These are phyloP conservation scores for Porites lutea DNA, from an alignment of 64 coral and sea anemone species.

Conservation along the genomic window DNA sequence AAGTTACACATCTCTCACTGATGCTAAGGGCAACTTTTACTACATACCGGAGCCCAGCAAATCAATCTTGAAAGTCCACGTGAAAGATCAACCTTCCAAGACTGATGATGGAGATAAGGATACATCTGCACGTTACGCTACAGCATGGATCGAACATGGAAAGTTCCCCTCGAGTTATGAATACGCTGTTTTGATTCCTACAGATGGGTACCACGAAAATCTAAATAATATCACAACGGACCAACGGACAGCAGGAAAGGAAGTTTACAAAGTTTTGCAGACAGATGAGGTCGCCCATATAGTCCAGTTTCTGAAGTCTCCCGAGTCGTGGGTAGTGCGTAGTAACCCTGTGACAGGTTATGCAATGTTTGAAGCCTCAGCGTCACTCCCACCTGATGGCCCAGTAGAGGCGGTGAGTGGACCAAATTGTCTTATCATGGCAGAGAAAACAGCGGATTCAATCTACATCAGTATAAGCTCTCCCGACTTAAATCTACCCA, in stretches of 20 bases:
- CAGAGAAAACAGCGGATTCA: background rate
- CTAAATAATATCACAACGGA: background rate
- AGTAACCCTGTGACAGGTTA: background rate
- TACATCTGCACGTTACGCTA: conserved; percentile 6
- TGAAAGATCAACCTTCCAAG: background rate
- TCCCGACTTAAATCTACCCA: background rate
- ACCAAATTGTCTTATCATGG: background rate
- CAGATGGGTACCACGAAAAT: background rate
- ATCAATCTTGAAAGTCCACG: background rate
- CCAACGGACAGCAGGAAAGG: background rate
- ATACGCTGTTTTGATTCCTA: conserved; percentile 34
- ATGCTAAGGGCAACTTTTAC: conserved; percentile 56
- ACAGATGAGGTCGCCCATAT: background rate
- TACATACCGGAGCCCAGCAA: conserved; percentile 39
- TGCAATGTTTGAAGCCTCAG: background rate
- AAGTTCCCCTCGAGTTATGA: background rate
- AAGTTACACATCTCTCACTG: conserved; percentile 5
- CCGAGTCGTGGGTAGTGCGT: background rate
- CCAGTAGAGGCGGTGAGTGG: background rate
- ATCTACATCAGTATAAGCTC: background rate
- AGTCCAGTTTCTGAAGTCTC: conserved; percentile 31
- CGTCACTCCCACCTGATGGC: background rate
- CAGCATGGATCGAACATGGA: conserved; percentile 54
- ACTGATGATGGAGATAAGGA: background rate
- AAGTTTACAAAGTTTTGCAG: conserved; percentile 19